phyloP scores from a whole-genome alignment of 2,888 invertebrate species.

The Hirtodrosophila cameraria region DNA sequence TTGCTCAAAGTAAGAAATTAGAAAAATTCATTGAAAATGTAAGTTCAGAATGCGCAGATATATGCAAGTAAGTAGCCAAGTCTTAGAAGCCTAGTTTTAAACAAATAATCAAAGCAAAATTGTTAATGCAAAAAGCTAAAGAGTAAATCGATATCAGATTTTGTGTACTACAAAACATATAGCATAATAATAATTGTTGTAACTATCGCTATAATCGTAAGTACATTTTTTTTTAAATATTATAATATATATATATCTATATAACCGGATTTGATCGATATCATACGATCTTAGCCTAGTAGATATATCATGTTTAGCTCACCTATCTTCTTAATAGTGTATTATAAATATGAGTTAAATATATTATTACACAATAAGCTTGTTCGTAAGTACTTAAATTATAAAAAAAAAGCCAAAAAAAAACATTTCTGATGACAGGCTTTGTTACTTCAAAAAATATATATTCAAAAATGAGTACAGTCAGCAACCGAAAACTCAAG shows the following conservation, averaged over 20 bases:
- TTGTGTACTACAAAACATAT: slow-evolving; percentile 19
- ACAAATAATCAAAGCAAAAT: slow-evolving; percentile 10
- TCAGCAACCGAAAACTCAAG: background rate
- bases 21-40: slow-evolving; percentile 2
- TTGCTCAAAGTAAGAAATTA: slow-evolving; percentile 36
- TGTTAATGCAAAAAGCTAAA: slow-evolving; percentile 5
- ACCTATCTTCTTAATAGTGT: no score
- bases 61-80: slow-evolving; percentile 60
- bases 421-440: background rate
- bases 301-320: no score
- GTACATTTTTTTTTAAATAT: no score
- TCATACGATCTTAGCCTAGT: no score
- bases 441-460: background rate
- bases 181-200: slow-evolving; percentile 27
- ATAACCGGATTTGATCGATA: no score
- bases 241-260: no score
- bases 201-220: slow-evolving; percentile 7
- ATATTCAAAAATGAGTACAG: no score
- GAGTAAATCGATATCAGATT: slow-evolving; percentile 28
- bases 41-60: background rate
- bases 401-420: slow-evolving; percentile 9
- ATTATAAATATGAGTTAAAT: no score
- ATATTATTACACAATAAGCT: no score
- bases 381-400: background rate
- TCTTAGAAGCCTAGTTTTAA: slow-evolving; percentile 44